Conservation (phyloP, 2,797 vertebrate genomes). For the Rhincodon typus region DNA sequence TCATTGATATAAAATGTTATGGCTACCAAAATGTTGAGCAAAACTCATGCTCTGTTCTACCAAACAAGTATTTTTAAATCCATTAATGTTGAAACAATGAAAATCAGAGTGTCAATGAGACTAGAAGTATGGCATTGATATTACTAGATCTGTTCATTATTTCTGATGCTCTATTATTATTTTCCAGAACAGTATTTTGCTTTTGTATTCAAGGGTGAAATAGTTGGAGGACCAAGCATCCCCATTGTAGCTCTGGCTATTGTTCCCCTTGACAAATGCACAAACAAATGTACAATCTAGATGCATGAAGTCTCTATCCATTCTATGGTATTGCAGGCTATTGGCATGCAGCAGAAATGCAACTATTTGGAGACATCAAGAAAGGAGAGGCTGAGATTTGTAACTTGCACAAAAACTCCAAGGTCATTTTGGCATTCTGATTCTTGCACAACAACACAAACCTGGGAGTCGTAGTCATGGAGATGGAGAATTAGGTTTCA, state of each 20-base stretch:
- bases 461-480: neutral
- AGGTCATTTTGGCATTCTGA: neutral
- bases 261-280: neutral
- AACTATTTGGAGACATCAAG: neutral
- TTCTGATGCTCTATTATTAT: no score
- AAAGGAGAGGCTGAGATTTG: neutral
- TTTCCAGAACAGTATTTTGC: no score
- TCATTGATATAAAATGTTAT: neutral
- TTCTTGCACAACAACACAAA: neutral
- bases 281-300: neutral
- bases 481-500: neutral
- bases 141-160: no score
- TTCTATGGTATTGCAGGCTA: neutral
- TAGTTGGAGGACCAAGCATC: neutral
- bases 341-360: neutral
- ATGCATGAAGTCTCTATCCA: neutral
- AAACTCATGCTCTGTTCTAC: no score
- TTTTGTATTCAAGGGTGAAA: neutral
- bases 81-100: neutral
- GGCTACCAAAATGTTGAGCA: neutral
- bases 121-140: neutral
- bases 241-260: neutral
- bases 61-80: neutral
- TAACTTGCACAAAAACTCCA: neutral
- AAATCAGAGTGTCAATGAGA: neutral